Base-by-base conservation (phyloP, 1,140 invertebrate genomes). In the Oncopodura yosiiana region DNA sequence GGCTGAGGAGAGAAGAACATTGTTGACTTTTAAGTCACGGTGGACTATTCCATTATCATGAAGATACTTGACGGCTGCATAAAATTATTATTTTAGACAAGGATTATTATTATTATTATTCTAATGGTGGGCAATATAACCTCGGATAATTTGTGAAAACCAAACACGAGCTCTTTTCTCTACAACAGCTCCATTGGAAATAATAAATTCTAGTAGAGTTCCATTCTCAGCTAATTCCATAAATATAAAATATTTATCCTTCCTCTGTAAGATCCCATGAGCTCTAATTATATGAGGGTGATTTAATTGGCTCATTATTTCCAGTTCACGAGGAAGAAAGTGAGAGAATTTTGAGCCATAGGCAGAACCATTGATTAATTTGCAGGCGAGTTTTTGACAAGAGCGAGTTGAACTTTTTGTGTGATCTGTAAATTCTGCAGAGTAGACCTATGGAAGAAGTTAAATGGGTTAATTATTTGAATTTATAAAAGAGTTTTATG, bases 251-350 rank as follows among this genome's bases (percentile, higher is more conserved):
- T 67, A 84, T 82, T 82, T 79, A 66, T 86, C 81, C 30, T 82
- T 84, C 0, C 83, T 86, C 75, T 86, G 83, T 48, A 87, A 85
- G 18, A 83, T 82, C 69, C 88, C 84, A 49, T 84, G 77, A 67
- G 86, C 88, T 49, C 80, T 74, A 63, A 89, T 84, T 26, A 91
- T 69, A 70, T 86, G 83, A 26, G 81, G 78, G 73, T 90, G 86
- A 61, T 79, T 80, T 21, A 91, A 67, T 19, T 82, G 80, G 72
- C 83, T 86, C 0, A 87, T 82, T 6, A 87, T 81, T 68, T 87
- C 83, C 37, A 90, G 84, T 75, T 90, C 87, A 50, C 87, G 75
- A 0, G 86, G 86, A n/a, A 90, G 69, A 71, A 89, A 91, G 86
- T 90, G 58, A 78, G 79, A 5, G 88, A 70, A 67, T 86, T 89